Evolutionary conservation across 2,888 invertebrate species (phyloP).

Genomic region (Orthonevra nobilis): DNA sequence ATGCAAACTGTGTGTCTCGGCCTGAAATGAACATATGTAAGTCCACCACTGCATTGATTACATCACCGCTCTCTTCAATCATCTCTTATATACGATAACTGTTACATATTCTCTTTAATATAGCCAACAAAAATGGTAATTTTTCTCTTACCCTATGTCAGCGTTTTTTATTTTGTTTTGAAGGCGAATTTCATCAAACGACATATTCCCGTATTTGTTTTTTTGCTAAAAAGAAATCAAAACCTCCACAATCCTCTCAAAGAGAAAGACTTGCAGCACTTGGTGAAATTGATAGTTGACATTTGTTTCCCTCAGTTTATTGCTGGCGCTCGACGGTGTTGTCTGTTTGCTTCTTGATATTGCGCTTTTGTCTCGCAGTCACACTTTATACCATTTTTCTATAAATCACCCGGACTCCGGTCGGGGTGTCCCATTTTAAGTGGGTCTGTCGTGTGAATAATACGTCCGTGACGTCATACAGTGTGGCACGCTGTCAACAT

Average conservation of each 20-base stretch:
- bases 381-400: too few relatives aligned
- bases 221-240: not conserved
- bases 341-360: constrained; percentile 21
- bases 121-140: too few relatives aligned
- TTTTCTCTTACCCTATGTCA: too few relatives aligned
- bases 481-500: constrained; percentile 58
- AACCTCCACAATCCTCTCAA: not conserved
- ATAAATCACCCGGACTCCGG: constrained; percentile 20
- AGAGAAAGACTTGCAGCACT: constrained; percentile 3
- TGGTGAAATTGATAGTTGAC: constrained; percentile 24
- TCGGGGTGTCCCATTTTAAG: constrained; percentile 11
- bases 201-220: not conserved
- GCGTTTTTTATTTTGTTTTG: too few relatives aligned
- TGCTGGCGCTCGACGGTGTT: not conserved
- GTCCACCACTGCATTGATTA: too few relatives aligned
- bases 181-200: constrained; percentile 1
- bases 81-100: too few relatives aligned
- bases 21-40: too few relatives aligned
- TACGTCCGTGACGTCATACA: constrained; percentile 51
- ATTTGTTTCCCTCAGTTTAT: constrained; percentile 9
- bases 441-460: constrained; percentile 14
- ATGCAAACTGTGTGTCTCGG: too few relatives aligned
- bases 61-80: too few relatives aligned
- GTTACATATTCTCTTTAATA: too few relatives aligned
- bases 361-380: too few relatives aligned